Evolutionary conservation across 2,113 vertebrate genomes (phyloP).

Genomic region (Kryptolebias marmoratus): DNA sequence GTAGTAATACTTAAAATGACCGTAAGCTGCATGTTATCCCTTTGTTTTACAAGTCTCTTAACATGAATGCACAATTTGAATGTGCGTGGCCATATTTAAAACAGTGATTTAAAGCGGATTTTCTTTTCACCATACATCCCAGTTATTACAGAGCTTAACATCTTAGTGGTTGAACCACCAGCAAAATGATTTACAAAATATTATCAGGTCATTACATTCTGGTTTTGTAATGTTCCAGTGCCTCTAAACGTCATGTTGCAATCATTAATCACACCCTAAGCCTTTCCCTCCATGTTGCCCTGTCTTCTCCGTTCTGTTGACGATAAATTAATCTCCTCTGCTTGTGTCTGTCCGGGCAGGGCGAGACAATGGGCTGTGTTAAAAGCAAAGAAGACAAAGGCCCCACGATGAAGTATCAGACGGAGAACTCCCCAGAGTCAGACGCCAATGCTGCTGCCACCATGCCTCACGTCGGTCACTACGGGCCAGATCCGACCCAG

Average conservation of each 20-base stretch:
- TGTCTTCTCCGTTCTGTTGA: not conserved
- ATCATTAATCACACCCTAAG: constrained; percentile 15
- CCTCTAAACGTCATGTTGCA: constrained; percentile 27
- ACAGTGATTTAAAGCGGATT: constrained; percentile 53
- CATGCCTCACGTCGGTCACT: constrained; percentile 82
- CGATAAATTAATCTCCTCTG: constrained; percentile 4
- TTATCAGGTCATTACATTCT: constrained; percentile 43
- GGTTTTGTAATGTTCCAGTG: constrained; percentile 34
- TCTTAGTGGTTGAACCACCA: constrained; percentile 49
- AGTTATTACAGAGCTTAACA: constrained; percentile 62
- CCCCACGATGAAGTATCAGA: constrained; percentile 87
- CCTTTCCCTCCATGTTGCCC: not conserved
- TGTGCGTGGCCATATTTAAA: not conserved
- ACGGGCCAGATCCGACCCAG: constrained; percentile 88
- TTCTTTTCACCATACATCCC: constrained; percentile 61
- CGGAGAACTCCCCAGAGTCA: constrained; percentile 78
- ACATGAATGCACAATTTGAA: not conserved
- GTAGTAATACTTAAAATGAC: not conserved
- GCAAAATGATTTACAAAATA: constrained; percentile 53
- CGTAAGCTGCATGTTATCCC: not conserved
- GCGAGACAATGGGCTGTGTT: constrained; percentile 90
- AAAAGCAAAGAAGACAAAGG: constrained; percentile 96
- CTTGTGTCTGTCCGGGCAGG: constrained; percentile 61
- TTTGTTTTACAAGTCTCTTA: not conserved
- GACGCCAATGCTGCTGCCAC: constrained; percentile 77